Percentiles rank a stretch among this genome's conserved stretches.
Evolutionary conservation across 2,888 invertebrate genomes (phyloP).

Genomic region (Argynnis bischoffii): DNA sequence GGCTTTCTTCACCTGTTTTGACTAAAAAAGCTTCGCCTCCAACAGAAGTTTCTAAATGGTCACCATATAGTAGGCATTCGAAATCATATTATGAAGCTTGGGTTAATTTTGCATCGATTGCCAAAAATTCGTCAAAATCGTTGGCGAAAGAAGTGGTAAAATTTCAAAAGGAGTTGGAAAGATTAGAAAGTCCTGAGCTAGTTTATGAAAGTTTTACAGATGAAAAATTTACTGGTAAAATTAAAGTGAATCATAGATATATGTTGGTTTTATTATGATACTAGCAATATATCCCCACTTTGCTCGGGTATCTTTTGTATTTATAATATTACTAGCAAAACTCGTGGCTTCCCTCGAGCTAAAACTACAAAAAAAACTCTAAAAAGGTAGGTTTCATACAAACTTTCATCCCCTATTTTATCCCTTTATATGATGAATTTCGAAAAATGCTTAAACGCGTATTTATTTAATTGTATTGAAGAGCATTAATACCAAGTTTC

Average conservation of each 20-base stretch:
- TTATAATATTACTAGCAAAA: no score
- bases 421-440: no score
- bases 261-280: background rate
- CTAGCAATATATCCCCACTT: background rate
- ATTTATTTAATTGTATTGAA: no score
- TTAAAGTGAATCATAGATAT: constrained; percentile 52
- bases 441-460: no score
- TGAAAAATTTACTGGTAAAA: constrained; percentile 61
- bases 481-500: no score
- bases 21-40: constrained; percentile 42
- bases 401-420: no score
- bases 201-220: constrained; percentile 52
- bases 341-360: no score
- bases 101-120: constrained; percentile 60
- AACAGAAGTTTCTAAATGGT: constrained; percentile 68
- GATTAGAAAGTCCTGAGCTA: constrained; percentile 50
- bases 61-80: constrained; percentile 54
- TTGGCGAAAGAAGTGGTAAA: constrained; percentile 43
- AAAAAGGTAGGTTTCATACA: no score
- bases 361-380: no score
- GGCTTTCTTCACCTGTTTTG: constrained; percentile 36
- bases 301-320: no score
- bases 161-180: constrained; percentile 46
- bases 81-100: constrained; percentile 72
- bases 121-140: constrained; percentile 50